Conservation (phyloP, 2,888 invertebrate species). For the Drosophila recens region DNA sequence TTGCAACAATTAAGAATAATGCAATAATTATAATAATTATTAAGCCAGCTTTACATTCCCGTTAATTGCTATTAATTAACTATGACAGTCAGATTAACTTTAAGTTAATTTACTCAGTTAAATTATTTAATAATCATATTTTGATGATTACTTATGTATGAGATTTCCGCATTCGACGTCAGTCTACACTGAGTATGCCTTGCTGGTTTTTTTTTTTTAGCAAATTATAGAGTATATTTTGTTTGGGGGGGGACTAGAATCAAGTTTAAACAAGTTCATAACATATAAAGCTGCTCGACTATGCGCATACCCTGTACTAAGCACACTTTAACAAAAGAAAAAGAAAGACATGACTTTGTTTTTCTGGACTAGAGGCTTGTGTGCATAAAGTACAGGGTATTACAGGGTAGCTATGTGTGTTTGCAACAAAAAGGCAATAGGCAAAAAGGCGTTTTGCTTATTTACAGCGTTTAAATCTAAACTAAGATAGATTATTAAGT, state of each 20-base stretch:
- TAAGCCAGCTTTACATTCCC: background rate
- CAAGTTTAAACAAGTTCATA: constrained; percentile 12
- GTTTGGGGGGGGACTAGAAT: background rate
- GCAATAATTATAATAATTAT: constrained; percentile 22
- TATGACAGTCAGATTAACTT: constrained; percentile 65
- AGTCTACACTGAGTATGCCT: background rate
- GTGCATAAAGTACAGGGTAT: constrained; percentile 17
- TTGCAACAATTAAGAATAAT: constrained; percentile 54
- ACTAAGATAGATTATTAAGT: constrained; percentile 11
- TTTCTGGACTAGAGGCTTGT: background rate
- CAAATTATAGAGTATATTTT: constrained; percentile 11
- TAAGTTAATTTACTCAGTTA: constrained; percentile 57
- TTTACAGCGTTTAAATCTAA: constrained; percentile 28
- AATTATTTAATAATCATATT: constrained; percentile 9
- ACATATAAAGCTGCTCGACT: constrained; percentile 9
- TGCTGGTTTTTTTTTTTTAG: background rate
- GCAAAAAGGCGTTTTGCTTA: constrained; percentile 31
- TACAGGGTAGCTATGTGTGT: constrained; percentile 7
- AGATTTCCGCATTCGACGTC: background rate
- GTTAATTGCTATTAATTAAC: constrained; percentile 42
- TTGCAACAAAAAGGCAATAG: constrained; percentile 47
- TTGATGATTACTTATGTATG: background rate
- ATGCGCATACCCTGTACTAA: background rate
- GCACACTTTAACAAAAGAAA: background rate
- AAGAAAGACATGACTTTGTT: background rate